Conservation (phyloP, 2,888 invertebrate genomes). For the Acrocera orbiculus region DNA sequence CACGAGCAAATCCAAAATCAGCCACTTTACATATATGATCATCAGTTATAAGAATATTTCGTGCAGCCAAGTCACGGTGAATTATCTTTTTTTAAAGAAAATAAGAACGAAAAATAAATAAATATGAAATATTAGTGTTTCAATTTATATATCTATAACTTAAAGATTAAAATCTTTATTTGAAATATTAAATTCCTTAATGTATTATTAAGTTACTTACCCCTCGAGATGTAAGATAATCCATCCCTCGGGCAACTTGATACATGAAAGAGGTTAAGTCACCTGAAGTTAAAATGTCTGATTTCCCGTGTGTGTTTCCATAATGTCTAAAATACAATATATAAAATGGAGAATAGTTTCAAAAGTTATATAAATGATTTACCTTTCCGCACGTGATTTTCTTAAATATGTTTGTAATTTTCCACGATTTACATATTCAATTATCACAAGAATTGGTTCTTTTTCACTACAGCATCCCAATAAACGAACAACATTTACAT, state of each 20-base stretch:
- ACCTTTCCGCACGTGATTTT: constrained; percentile 65
- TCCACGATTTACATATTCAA: constrained; percentile 79
- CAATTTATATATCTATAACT: too few species aligned
- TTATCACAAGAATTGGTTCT: constrained; percentile 79
- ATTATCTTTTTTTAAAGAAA: constrained; percentile 44
- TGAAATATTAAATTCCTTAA: too few species aligned
- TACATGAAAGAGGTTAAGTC: constrained; percentile 81
- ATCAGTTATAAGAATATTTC: constrained; percentile 73
- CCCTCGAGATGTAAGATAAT: constrained; percentile 65
- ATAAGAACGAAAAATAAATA: constrained; percentile 6
- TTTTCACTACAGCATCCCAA: constrained; percentile 81
- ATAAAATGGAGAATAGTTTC: too few species aligned
- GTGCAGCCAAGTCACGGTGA: constrained; percentile 75
- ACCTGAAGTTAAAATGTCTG: constrained; percentile 60
- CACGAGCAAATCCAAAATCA: constrained; percentile 85
- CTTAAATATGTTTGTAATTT: constrained; percentile 79
- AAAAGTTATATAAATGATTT: constrained; percentile 12
- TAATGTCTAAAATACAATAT: constrained; percentile 22
- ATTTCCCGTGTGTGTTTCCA: constrained; percentile 40
- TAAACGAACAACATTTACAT: constrained; percentile 76
- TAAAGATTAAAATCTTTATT: too few species aligned
- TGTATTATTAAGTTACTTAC: constrained; percentile 40
- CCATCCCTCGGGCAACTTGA: constrained; percentile 82
- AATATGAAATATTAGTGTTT: constrained; percentile 1
- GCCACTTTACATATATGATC: constrained; percentile 83